Percentiles rank a stretch among this genome's conserved stretches.
Evolutionary conservation across 1,140 invertebrate species (phyloP).

Genomic region (Cecropterus lyciades): DNA sequence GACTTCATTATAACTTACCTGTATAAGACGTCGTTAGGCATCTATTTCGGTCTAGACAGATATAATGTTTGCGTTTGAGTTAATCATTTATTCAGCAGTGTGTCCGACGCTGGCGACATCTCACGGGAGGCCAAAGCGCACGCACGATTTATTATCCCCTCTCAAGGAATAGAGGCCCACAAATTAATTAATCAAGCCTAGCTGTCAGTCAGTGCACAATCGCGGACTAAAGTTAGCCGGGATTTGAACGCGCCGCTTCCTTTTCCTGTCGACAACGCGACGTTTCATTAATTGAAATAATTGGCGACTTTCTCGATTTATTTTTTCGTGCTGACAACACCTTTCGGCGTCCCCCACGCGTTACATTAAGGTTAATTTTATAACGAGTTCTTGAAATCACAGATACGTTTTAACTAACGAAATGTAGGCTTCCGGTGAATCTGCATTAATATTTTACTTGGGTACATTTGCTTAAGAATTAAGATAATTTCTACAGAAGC

Average conservation of each 20-base stretch:
- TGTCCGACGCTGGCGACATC: slow-evolving; percentile 72
- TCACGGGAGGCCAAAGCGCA: slow-evolving; percentile 74
- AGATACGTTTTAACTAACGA: slow-evolving; percentile 30
- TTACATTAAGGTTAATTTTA: slow-evolving; percentile 25
- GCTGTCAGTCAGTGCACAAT: slow-evolving; percentile 78
- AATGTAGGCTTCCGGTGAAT: slow-evolving; percentile 13
- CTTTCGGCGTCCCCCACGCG: slow-evolving; percentile 39
- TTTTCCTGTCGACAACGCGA: slow-evolving; percentile 75
- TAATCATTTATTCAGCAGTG: slow-evolving; percentile 77
- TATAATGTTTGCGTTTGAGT: slow-evolving; percentile 75
- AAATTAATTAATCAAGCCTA: slow-evolving; percentile 82
- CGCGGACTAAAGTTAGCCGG: slow-evolving; percentile 68
- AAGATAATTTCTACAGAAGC: no score
- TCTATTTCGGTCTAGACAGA: slow-evolving; percentile 75
- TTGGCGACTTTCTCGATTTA: slow-evolving; percentile 66
- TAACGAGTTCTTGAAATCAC: slow-evolving; percentile 27
- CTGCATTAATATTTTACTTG: neutral
- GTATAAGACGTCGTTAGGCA: slow-evolving; percentile 78
- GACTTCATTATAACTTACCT: slow-evolving; percentile 77
- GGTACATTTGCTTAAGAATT: neutral
- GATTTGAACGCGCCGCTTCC: slow-evolving; percentile 60
- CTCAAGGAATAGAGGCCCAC: slow-evolving; percentile 58
- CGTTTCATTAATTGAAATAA: slow-evolving; percentile 81
- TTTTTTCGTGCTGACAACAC: slow-evolving; percentile 73
- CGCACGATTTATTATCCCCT: slow-evolving; percentile 79